Evolutionary conservation across 2,113 vertebrate species (phyloP), one percentile per base, ranked within the genome.

Genomic region (Oceanodroma tethys): DNA sequence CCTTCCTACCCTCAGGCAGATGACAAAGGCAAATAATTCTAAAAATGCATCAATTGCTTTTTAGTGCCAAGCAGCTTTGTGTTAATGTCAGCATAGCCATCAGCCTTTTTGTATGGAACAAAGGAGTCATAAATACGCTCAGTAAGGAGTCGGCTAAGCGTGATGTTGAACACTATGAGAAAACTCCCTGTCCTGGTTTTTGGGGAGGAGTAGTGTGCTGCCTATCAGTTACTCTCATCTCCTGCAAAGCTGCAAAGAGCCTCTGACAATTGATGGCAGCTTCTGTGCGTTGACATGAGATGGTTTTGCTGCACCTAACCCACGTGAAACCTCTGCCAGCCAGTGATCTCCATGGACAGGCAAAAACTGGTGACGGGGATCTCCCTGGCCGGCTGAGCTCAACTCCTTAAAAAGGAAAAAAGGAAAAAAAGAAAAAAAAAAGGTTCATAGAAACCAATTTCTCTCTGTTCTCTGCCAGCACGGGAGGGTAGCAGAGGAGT

Each of bases 81-180:
- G 91, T 86, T 92, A 55, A 27, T 84, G 86, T 95, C 94, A 94
- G 88, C 86, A 73, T n/a, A 84, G 59, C 72, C 75, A 78, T 90
- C 85, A 63, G 73, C 79, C 58, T 74, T 86, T 88, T 73, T 14
- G 2, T 38, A 2, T 3, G n/a, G 93, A 81, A 91, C 81, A 95
- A 83, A 88, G 67, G 68, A 40, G 79, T 73, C 95, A 84, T 88
- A 94, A 95, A 93, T 91, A 82, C 1, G 15, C 81, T 50, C 59
- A 16, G 68, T 50, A 32, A 81, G 27, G 89, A 81, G 91, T 29
- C 1, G 1, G 38, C 68, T 86, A 1, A 81, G 67, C 7, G 2
- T 81, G 81, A 53, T 60, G 76, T 23, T 74, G n/a, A 43, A 2
- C 1, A 3, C 72, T 58, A n/a, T 4, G 63, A 56, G 74, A 30